Conservation (phyloP, 2,888 invertebrate genomes). For the Athalia rosae region DNA sequence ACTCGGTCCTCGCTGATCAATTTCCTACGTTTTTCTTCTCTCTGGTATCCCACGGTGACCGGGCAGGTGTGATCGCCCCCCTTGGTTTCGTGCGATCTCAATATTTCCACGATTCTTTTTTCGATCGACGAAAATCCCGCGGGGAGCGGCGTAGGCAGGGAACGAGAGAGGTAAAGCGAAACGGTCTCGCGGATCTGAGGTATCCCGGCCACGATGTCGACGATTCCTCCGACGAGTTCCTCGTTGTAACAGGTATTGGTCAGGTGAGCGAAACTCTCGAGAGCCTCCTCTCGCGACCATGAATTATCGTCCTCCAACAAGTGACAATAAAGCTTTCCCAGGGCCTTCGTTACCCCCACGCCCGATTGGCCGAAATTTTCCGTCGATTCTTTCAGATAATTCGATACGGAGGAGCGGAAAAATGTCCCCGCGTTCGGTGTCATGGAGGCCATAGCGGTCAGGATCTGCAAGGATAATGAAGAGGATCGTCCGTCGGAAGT, state of each 20-base stretch:
- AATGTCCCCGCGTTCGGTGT: slow-evolving; percentile 50
- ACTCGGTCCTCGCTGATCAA: background rate
- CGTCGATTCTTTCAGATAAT: slow-evolving; percentile 56
- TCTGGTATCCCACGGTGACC: slow-evolving; percentile 51
- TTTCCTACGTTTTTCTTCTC: slow-evolving; percentile 43
- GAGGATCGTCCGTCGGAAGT: too few relatives aligned
- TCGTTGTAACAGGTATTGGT: slow-evolving; percentile 60
- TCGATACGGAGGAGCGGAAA: slow-evolving; percentile 55
- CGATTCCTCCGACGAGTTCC: slow-evolving; percentile 60
- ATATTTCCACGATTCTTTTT: slow-evolving; percentile 55
- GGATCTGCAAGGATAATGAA: slow-evolving; percentile 56
- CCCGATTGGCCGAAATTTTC: slow-evolving; percentile 47
- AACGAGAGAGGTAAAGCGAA: slow-evolving; percentile 59
- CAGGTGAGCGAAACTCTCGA: slow-evolving; percentile 65
- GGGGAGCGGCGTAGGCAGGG: slow-evolving; percentile 50
- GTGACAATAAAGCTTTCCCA: slow-evolving; percentile 60
- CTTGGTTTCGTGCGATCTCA: background rate
- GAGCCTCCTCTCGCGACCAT: slow-evolving; percentile 63
- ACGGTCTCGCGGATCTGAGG: slow-evolving; percentile 56
- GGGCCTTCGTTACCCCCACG: slow-evolving; percentile 30
- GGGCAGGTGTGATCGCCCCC: slow-evolving; percentile 56
- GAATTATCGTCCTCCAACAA: slow-evolving; percentile 61
- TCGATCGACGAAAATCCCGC: slow-evolving; percentile 51
- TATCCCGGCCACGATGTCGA: slow-evolving; percentile 55
- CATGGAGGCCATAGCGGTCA: slow-evolving; percentile 53